phyloP scores from a whole-genome alignment of 2,113 vertebrate species.

The Xenus cinereus region DNA sequence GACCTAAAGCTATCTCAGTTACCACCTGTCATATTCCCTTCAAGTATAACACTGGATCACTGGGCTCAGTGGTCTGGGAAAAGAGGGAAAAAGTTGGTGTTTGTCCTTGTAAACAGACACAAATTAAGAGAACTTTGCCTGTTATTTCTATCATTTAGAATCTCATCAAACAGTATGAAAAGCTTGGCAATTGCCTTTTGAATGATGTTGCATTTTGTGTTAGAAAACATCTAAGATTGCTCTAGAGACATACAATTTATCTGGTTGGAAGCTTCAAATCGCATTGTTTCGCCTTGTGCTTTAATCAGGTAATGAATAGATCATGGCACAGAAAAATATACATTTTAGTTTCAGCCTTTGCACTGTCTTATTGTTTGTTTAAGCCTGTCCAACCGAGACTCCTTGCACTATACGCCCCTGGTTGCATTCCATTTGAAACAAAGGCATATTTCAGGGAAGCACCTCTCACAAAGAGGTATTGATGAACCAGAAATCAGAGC shows the following conservation, averaged over 20 bases:
- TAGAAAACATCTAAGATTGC: neutral
- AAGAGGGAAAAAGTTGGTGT: neutral
- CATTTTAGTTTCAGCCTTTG: slow-evolving; percentile 64
- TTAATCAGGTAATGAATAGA: slow-evolving; percentile 65
- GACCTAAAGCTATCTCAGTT: neutral
- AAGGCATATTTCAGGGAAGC: slow-evolving; percentile 74
- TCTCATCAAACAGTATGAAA: neutral
- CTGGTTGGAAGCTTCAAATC: neutral
- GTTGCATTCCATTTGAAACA: slow-evolving; percentile 74
- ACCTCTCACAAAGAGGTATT: slow-evolving; percentile 81
- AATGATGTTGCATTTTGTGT: neutral
- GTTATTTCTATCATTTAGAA: neutral
- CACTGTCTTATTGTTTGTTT: slow-evolving; percentile 69
- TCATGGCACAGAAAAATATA: slow-evolving; percentile 52
- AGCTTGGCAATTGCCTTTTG: neutral
- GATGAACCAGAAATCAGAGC: slow-evolving; percentile 74
- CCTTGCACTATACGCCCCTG: slow-evolving; percentile 73
- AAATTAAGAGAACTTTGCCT: neutral
- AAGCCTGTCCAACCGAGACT: slow-evolving; percentile 55
- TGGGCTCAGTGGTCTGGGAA: neutral
- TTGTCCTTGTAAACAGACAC: neutral
- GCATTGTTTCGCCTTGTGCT: neutral
- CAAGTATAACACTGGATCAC: neutral
- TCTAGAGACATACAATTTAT: neutral
- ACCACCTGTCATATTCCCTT: slow-evolving; percentile 5